These are phyloP conservation scores for Arge pagana DNA, from an alignment of 2,888 invertebrate genomes.

Conservation along the genomic window DNA sequence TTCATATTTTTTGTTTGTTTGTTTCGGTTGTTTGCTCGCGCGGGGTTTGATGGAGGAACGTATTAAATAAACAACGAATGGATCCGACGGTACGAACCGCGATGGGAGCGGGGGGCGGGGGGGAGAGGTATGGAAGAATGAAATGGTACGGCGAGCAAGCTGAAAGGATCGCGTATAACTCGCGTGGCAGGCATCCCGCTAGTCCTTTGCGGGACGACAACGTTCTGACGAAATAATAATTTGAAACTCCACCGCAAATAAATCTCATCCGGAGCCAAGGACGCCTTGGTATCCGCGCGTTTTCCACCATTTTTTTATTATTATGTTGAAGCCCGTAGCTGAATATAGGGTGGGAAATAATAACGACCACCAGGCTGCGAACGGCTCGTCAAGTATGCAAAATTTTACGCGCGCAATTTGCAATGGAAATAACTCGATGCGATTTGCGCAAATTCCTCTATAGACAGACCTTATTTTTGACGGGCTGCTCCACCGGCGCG, in stretches of 20 bases:
- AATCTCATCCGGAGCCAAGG: constrained; percentile 4
- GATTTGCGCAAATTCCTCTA: constrained; percentile 1
- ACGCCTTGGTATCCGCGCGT: no score
- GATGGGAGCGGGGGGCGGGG: neutral
- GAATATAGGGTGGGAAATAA: constrained; percentile 7
- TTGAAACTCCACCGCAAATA: neutral
- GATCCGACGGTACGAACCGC: no score
- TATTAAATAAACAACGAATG: no score
- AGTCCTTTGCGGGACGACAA: no score
- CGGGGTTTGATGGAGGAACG: no score
- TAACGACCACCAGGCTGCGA: neutral
- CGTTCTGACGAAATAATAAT: constrained; percentile 6
- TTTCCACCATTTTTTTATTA: neutral
- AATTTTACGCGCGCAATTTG: constrained; percentile 8
- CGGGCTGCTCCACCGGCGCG: no score
- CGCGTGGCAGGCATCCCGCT: no score
- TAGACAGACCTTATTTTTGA: no score
- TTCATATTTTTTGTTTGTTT: no score
- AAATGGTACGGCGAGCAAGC: constrained; percentile 1
- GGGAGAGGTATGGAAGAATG: neutral
- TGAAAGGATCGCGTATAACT: constrained; percentile 2
- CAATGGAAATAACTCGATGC: constrained; percentile 13
- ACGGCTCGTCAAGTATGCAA: constrained; percentile 18
- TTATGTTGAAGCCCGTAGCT: neutral
- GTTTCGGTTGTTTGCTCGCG: no score